Evolutionary conservation across 2,797 vertebrate species (phyloP).

Genomic region (Enteromius trimaculatus): DNA sequence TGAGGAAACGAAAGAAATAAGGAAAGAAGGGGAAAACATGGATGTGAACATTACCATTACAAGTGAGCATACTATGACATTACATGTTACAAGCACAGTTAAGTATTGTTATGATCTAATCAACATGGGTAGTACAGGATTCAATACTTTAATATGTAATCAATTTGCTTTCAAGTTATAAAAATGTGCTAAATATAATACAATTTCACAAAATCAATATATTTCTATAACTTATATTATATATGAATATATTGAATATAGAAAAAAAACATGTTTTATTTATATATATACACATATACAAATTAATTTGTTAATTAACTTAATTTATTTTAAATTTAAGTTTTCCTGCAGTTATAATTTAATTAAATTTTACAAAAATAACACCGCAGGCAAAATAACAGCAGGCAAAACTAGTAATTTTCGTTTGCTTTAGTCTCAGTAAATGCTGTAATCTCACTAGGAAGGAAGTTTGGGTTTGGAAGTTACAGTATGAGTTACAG

Average conservation of each 20-base stretch:
- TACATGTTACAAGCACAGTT: too few species aligned
- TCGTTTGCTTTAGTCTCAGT: neutral
- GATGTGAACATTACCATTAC: neutral
- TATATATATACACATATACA: too few species aligned
- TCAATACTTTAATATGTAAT: too few species aligned
- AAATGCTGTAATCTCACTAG: neutral
- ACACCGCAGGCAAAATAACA: neutral
- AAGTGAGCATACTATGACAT: too few species aligned
- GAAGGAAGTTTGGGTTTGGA: neutral
- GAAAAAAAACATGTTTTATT: too few species aligned
- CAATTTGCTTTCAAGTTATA: too few species aligned
- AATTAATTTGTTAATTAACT: too few species aligned
- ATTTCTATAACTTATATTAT: too few species aligned
- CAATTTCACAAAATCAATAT: too few species aligned
- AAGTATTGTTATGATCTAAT: neutral
- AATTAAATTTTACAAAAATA: neutral
- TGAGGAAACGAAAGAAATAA: neutral
- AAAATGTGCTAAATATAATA: too few species aligned
- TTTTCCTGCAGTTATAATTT: neutral
- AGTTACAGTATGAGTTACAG: neutral
- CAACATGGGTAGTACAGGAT: neutral
- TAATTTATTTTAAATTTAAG: neutral
- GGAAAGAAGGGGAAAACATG: neutral
- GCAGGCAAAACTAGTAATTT: neutral
- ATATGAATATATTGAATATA: too few species aligned